phyloP scores from a whole-genome alignment of 1,140 invertebrate genomes.

The Scaptomyza graminum region DNA sequence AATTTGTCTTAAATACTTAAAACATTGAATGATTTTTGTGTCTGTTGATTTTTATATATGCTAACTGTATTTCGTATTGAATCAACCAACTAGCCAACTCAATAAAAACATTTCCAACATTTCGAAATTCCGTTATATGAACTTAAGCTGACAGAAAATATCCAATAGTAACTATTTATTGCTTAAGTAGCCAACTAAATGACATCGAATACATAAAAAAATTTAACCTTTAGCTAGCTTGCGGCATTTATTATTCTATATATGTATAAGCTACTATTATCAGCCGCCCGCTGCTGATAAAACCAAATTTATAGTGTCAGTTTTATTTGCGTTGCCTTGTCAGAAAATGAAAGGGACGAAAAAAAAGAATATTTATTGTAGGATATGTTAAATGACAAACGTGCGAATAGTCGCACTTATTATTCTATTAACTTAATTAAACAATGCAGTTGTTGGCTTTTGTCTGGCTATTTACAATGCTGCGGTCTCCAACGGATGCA shows the following conservation, averaged over 20 bases:
- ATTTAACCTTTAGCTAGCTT: neutral
- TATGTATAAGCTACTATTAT: conserved; percentile 34
- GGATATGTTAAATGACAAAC: conserved; percentile 23
- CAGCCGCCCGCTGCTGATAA: conserved; percentile 46
- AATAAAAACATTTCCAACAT: too few species aligned
- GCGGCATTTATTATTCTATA: neutral
- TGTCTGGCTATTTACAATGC: conserved; percentile 46
- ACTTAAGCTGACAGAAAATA: neutral
- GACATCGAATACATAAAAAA: neutral
- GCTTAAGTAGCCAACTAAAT: neutral
- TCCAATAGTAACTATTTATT: conserved; percentile 7
- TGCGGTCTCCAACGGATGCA: conserved; percentile 19
- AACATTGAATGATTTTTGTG: too few species aligned
- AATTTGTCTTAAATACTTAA: too few species aligned
- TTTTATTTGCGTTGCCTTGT: conserved; percentile 53
- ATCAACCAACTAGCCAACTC: too few species aligned
- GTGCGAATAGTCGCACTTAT: conserved; percentile 56
- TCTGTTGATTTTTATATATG: too few species aligned
- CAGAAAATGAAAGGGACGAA: conserved; percentile 11
- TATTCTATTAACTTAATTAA: conserved; percentile 81
- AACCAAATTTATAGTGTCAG: conserved; percentile 67
- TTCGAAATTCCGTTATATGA: neutral
- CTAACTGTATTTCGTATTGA: too few species aligned
- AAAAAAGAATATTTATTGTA: conserved; percentile 10
- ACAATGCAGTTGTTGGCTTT: conserved; percentile 63